Conservation (phyloP, 2,888 invertebrate genomes). For the Pharmacophagus antenor region DNA sequence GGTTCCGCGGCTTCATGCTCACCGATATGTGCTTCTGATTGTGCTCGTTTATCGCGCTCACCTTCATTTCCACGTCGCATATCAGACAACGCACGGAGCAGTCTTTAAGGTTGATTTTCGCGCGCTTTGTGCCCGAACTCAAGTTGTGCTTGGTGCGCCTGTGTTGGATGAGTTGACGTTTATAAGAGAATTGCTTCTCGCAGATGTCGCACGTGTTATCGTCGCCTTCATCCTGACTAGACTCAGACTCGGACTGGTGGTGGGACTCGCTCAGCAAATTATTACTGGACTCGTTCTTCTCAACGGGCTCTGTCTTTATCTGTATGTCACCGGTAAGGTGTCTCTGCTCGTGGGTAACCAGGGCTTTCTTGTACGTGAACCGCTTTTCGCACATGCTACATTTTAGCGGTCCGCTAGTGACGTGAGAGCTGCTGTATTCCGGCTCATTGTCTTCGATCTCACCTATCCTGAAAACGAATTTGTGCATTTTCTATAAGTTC, state of each 20-base stretch:
- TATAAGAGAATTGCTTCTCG: slow-evolving; percentile 73
- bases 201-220: slow-evolving; percentile 75
- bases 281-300: slow-evolving; percentile 41
- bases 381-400: slow-evolving; percentile 63
- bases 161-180: slow-evolving; percentile 63
- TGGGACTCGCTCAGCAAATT: slow-evolving; percentile 47
- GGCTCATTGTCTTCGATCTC: slow-evolving; percentile 54
- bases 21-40: slow-evolving; percentile 65
- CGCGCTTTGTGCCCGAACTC: slow-evolving; percentile 66
- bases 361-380: slow-evolving; percentile 66
- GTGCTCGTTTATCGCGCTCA: slow-evolving; percentile 66
- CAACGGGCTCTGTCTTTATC: slow-evolving; percentile 56
- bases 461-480: slow-evolving; percentile 52
- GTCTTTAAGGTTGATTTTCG: slow-evolving; percentile 67
- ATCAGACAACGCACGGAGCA: slow-evolving; percentile 70
- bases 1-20: slow-evolving; percentile 67
- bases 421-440: slow-evolving; percentile 40
- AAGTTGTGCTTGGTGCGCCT: slow-evolving; percentile 71
- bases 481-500: background rate
- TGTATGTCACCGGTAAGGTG: slow-evolving; percentile 46
- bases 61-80: slow-evolving; percentile 72
- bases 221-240: slow-evolving; percentile 65
- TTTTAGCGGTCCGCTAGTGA: slow-evolving; percentile 42
- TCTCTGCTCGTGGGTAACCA: slow-evolving; percentile 47
- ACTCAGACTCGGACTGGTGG: slow-evolving; percentile 54